Conservation (phyloP, 2,113 vertebrate genomes). For the Notarius quadriscutis region DNA sequence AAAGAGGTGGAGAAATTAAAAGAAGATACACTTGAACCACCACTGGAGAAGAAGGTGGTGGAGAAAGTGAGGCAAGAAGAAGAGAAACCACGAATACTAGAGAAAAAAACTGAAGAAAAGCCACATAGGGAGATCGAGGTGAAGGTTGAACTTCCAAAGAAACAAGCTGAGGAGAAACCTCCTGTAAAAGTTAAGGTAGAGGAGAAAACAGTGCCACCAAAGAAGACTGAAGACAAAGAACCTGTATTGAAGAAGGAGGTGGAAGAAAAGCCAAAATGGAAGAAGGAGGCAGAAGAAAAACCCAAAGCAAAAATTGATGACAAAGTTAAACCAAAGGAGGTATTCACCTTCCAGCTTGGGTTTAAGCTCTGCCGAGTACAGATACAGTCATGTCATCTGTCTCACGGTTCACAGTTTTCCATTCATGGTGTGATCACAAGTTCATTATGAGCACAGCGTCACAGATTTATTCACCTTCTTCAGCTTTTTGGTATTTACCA, state of each 20-base stretch:
- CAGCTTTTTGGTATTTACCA: constrained; percentile 12
- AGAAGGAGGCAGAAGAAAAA: constrained; percentile 46
- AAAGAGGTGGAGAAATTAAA: constrained; percentile 10
- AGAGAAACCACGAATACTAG: constrained; percentile 7
- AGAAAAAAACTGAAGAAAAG: constrained; percentile 20
- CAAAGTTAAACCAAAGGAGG: constrained; percentile 46
- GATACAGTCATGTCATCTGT: background rate
- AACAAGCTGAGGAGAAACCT: constrained; percentile 44
- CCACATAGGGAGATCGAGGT: constrained; percentile 25
- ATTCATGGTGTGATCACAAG: background rate
- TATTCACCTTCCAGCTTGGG: constrained; percentile 24
- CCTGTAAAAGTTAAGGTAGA: constrained; percentile 24
- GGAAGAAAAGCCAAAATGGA: constrained; percentile 45
- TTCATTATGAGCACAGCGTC: constrained; percentile 7
- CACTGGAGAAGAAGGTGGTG: background rate
- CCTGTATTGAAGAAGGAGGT: constrained; percentile 35
- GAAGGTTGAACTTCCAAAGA: constrained; percentile 29
- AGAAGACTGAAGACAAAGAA: constrained; percentile 42
- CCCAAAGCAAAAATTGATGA: constrained; percentile 37
- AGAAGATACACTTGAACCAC: background rate
- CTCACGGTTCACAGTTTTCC: background rate
- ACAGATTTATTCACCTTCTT: constrained; percentile 33
- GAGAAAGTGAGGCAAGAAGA: constrained; percentile 27
- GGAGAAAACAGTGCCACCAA: constrained; percentile 34
- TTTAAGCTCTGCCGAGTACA: constrained; percentile 14